Evolutionary conservation across 2,888 invertebrate genomes (phyloP).

Genomic region (Temnothorax rugatulus): DNA sequence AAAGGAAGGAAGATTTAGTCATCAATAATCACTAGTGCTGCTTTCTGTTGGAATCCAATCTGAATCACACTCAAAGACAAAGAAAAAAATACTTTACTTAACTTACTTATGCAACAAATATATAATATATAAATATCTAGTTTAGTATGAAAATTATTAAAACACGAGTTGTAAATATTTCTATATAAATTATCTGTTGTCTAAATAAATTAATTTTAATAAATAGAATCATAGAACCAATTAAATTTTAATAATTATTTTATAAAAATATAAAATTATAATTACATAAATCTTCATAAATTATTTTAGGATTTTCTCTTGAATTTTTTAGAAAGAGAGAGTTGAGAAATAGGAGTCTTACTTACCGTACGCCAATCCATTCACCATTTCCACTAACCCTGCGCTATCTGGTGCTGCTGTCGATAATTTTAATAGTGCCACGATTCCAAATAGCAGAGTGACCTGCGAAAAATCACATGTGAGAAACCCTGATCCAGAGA

Average conservation of each 20-base stretch:
- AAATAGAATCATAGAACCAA: background rate
- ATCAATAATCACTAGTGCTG: conserved; percentile 40
- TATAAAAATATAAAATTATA: conserved; percentile 17
- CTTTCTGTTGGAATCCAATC: conserved; percentile 35
- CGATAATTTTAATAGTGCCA: conserved; percentile 63
- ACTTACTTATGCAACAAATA: background rate
- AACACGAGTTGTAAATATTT: background rate
- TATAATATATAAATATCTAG: background rate
- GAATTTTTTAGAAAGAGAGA: background rate
- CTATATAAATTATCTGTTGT: background rate
- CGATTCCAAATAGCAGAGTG: conserved; percentile 51
- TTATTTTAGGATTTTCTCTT: background rate
- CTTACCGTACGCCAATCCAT: conserved; percentile 85
- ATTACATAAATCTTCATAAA: background rate
- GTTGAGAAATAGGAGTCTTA: conserved; percentile 27
- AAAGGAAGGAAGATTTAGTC: conserved; percentile 16
- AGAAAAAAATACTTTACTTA: background rate
- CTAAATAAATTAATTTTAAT: background rate
- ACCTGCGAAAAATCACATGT: conserved; percentile 53
- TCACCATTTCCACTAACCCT: conserved; percentile 84
- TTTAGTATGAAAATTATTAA: background rate
- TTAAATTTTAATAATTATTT: background rate
- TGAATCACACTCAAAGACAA: background rate
- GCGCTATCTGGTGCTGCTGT: conserved; percentile 83
- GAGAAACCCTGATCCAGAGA: background rate